Evolutionary conservation across 2,797 vertebrate species (phyloP), one percentile per base, ranked within the genome.

Genomic region (Neomorphus geoffroyi): DNA sequence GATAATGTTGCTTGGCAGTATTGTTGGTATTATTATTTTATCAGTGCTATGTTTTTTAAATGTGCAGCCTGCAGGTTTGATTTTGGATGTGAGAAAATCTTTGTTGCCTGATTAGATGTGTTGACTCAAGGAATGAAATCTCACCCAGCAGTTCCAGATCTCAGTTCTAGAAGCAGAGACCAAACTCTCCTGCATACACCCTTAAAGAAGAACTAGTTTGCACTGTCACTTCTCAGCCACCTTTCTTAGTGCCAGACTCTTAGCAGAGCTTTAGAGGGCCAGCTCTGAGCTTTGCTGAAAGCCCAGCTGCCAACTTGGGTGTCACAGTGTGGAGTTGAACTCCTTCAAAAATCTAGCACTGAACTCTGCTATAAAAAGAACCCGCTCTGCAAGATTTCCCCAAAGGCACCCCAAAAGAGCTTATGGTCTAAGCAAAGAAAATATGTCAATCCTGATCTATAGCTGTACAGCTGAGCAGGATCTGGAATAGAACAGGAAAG

Each of bases 21-120:
- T 32, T 57, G 83, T 43, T 90, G 80, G 70, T 56, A 32, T 69
- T 94, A 74, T 48, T 79, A 70, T 80, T 92, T 83, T 90, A 91
- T 86, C 85, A 69, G 46, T 8, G 58, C 73, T 50, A 5, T 32
- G n/a, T 50, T 87, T 80, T 70, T 71, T 4, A 51, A 69, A 21
- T 21, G 30, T 61, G 61, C 66, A 82, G 10, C 48, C 19, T 51
- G 43, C 39, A 61, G 24, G 14, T 87, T 35, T 77, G 74, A 54
- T 53, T 90, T 60, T 50, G 67, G 48, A 39, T 35, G 48, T 22
- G 64, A 91, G 71, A 43, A 79, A 78, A 48, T 30, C 24, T 70
- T 79, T 81, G 39, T 66, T 85, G 46, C 18, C 10, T 66, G 37
- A 35, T 53, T 21, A 33, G 22, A 14, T 33, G 7, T 1, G 1